These are phyloP conservation scores for Apodemus agrarius DNA, from an alignment of 2,797 vertebrate species.

Conservation along the genomic window DNA sequence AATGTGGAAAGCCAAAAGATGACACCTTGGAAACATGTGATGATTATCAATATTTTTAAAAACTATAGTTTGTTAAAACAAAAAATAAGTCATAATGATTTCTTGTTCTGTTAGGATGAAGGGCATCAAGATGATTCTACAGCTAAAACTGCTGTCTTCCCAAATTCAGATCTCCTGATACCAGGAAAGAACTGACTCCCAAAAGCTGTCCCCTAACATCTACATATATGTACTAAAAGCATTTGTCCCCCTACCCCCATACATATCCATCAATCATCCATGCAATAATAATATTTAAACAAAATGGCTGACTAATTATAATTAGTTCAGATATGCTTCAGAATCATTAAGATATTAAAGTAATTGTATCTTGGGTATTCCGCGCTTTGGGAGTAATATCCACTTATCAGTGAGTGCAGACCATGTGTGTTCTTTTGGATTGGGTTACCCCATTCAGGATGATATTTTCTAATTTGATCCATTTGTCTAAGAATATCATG, in stretches of 20 bases:
- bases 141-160: not conserved
- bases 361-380: not conserved
- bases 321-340: not conserved
- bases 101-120: slow-evolving; percentile 8
- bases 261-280: not conserved
- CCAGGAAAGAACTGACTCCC: not conserved
- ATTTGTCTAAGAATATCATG: no score
- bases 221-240: not conserved
- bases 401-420: no score
- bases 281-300: not conserved
- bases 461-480: no score
- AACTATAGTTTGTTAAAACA: slow-evolving; percentile 30
- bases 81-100: slow-evolving; percentile 1
- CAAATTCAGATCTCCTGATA: not conserved
- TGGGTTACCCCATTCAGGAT: no score
- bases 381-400: no score
- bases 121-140: not conserved
- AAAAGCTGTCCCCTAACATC: not conserved
- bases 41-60: slow-evolving; percentile 12
- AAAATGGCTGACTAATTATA: not conserved
- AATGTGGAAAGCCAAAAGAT: slow-evolving; percentile 43
- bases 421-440: no score
- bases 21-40: not conserved
- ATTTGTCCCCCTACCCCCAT: no score
- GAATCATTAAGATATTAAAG: slow-evolving; percentile 11